Evolutionary conservation across 1,140 invertebrate genomes (phyloP), one percentile per base, ranked within the genome.

Genomic region (Pseudomyrmex pallidus): DNA sequence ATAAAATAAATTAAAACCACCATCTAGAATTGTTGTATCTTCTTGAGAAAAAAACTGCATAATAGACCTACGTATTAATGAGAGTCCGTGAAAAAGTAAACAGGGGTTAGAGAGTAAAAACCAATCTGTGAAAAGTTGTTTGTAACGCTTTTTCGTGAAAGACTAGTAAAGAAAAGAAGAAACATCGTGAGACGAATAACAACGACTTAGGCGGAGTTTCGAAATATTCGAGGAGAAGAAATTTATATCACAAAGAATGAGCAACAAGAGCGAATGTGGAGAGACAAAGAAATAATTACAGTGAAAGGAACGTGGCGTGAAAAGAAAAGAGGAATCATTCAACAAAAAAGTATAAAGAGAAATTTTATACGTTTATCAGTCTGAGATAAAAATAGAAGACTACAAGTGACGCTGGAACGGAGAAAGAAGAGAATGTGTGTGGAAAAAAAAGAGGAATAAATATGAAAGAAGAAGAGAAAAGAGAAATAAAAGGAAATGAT

Each of bases 21-120:
- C 88, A 90, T 87, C 90, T 91, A 82, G 89, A 94, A 94, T 92
- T 91, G 25, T 25, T 25, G 25, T 25, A 91, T 91, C 93, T 93
- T 91, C 92, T 93, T 90, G 89, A 87, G 91, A 90, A 93, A 92
- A 89, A 89, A 91, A 91, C 90, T 90, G 67, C 70, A 84, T 82
- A 87, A 89, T 85, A 88, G 87, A 93, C 92, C 90, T 92, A 88
- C 90, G 90, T 92, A 93, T 93, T 92, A 91, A 93, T 93, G 90
- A 90, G 87, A 63, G 35, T 63, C 15, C 1, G 13, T 64, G 25
- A 64, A 64, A 13, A 50, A 5, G 4, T 20, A 50, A 52, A 68
- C 12, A 13, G 8, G 17, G 2, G 15, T 68, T 2, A 9, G 44
- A 25, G 50, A 35, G 52, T 68, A 3, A 54, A 7, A 68, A 48